Base-by-base conservation (phyloP, 37 sponge, comb jelly and placozoan genomes). In the Crambe crambe region DNA sequence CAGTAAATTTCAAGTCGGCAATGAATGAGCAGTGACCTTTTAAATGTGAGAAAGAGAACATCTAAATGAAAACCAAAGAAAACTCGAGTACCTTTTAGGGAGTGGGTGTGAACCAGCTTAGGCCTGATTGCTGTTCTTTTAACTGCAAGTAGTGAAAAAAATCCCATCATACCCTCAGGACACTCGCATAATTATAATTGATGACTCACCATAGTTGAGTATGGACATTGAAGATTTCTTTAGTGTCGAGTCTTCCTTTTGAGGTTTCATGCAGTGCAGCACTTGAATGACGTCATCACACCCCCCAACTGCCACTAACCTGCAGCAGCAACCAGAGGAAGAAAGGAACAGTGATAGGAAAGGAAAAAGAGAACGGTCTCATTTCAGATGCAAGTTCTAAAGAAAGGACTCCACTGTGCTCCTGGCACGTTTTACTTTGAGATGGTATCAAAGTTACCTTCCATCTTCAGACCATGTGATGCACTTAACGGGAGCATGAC, bases 281-380 rank as follows among this genome's bases (percentile, higher is more conserved):
- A 85, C 42, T 57, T 85, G 85, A 44, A 77, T 60, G 34, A 42
- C 10, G 47, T 85, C 85, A 60, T 85, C 85, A 71, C 75, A 42
- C 4, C 62, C 85, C 23, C 85, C 85, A 3, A 77, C 78, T 10
- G 78, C 85, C 29, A 85, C 26, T 36, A 85, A 9, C 0, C 85
- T 85, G 69, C 32, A 56, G 59, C 5, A 5, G 42, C 5, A n/a
- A 22, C 9, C 4, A 47, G 5, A 73, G 5, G 23, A 37, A 22
- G 21, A 69, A 6, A 69, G 40, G 31, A 35, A 17, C 38, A 69
- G 70, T 31, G 70, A 37, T 8, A 38, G 36, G 31, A 37, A 5
- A 35, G 39, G 9, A 38, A 10, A 34, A 4, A 17, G 34, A 35
- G 8, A 47, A 6, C 6, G 12, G 51, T 12, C 12, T 15, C 51